A percentile compares a stretch with the other conserved stretches of the same genome.
Evolutionary conservation across 64 coral and sea anemone species (phyloP).

Genomic region (Montipora foliosa): DNA sequence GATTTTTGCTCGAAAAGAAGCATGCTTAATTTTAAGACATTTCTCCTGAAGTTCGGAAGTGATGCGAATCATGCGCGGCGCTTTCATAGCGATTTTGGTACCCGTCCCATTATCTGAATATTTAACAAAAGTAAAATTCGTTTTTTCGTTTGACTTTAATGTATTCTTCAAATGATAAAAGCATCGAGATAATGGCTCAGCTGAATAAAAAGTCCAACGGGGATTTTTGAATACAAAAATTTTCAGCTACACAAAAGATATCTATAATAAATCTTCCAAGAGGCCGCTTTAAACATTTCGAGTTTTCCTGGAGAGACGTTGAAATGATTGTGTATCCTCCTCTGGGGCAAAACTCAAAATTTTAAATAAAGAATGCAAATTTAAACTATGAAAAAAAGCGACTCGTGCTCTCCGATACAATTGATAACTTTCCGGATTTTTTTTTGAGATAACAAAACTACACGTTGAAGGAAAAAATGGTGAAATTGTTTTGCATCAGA

Average conservation of each 20-base stretch:
- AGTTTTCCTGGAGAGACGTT: too few relatives aligned
- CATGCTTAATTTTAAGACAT: background rate
- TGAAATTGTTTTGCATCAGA: slow-evolving; percentile 22
- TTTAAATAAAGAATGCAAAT: background rate
- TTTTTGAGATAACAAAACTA: too few relatives aligned
- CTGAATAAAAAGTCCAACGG: background rate
- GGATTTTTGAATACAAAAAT: background rate
- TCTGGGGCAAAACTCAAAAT: background rate
- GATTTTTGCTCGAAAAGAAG: slow-evolving; percentile 26
- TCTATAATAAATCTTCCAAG: background rate
- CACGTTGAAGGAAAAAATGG: background rate
- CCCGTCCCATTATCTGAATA: background rate
- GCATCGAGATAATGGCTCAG: background rate
- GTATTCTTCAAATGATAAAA: slow-evolving; percentile 29
- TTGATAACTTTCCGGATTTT: too few relatives aligned
- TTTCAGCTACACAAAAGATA: background rate
- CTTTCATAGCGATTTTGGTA: too few relatives aligned
- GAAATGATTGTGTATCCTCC: background rate
- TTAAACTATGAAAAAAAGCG: background rate
- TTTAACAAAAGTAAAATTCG: background rate
- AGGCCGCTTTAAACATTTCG: background rate
- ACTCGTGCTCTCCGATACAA: too few relatives aligned
- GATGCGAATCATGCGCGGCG: too few relatives aligned
- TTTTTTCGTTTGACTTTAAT: background rate
- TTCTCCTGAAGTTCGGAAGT: too few relatives aligned